Conservation (phyloP, 2,113 vertebrate species). For the Salvelinus namaycush region DNA sequence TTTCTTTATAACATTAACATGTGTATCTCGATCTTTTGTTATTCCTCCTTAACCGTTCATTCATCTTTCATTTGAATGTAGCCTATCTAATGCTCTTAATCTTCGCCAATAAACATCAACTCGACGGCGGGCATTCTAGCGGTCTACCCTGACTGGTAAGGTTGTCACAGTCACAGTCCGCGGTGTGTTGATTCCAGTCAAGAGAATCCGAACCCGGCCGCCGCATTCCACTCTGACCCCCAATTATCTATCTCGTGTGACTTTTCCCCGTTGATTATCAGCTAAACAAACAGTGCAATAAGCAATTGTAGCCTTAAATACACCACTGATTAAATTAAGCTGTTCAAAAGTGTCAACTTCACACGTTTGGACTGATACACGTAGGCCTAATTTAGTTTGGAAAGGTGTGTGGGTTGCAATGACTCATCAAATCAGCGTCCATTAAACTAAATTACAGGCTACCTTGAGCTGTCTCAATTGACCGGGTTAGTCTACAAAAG, state of each 20-base stretch:
- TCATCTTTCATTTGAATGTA: conserved; percentile 5
- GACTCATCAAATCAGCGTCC: conserved; percentile 40
- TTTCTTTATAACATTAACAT: not conserved
- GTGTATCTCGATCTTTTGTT: not conserved
- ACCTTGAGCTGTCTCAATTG: not conserved
- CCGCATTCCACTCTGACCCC: no score
- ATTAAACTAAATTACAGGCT: not conserved
- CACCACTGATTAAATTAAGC: conserved; percentile 58
- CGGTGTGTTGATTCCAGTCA: conserved; percentile 39
- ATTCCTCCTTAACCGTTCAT: not conserved
- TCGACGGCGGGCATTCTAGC: not conserved
- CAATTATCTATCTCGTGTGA: conserved; percentile 29
- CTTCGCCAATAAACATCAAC: conserved; percentile 43
- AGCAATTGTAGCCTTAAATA: conserved; percentile 13
- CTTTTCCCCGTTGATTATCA: conserved; percentile 20
- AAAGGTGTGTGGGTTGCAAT: conserved; percentile 11
- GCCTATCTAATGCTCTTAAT: not conserved
- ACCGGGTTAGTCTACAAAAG: not conserved
- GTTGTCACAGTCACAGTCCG: not conserved
- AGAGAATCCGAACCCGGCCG: not conserved
- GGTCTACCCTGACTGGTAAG: not conserved
- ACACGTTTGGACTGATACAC: conserved; percentile 15
- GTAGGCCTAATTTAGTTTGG: conserved; percentile 8
- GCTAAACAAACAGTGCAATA: conserved; percentile 42
- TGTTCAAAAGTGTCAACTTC: conserved; percentile 45